Base-by-base conservation (phyloP, 2,113 vertebrate genomes). In the Channa argus region DNA sequence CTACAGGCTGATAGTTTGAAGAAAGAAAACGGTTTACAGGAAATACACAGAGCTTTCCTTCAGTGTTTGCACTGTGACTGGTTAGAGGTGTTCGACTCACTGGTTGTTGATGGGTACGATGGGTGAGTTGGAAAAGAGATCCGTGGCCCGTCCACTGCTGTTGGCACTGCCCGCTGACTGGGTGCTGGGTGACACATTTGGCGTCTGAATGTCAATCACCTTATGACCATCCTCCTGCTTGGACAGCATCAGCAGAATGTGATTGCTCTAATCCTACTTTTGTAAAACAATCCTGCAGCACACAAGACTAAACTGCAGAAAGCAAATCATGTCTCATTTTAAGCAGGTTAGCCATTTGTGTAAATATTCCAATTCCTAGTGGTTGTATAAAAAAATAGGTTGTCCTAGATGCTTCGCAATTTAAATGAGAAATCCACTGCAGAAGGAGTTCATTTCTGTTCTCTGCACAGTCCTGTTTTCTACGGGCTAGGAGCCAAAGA, bases 141-240 rank as follows among this genome's bases (percentile, higher is more conserved):
- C 96, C 45, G 94, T 91, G 84, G 94, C 92, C 71, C 91, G 89
- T 63, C 94, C 93, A 14, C 90, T 94, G 85, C 93, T 93, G 83
- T 95, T 96, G 87, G 94, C 94, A 77, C 96, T 97, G 86, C 95
- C 95, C 89, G 95, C 95, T 63, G 96, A 96, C 89, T 96, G 95
- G 87, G 94, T 92, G 89, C 95, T 95, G 82, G 96, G 96, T 12
- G 96, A 98, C 62, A 92, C 95, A 49, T 94, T 96, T 55, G 95
- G 95, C 83, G 95, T 95, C 94, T 93, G 96, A 79, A 96, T 93
- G 75, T 95, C 94, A 36, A 95, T 94, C 86, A 95, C 95, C 90
- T 95, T 95, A 53, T 96, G 92, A 81, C 95, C 91, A 44, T 96
- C 95, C 52, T 96, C 96, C 96, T 97, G 91, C 50, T 77, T 79